Percentiles rank a stretch among this genome's conserved stretches.
These are phyloP conservation scores for Caenorhabditis sp. DNA, from an alignment of 2,888 invertebrate species.

Conservation along the genomic window DNA sequence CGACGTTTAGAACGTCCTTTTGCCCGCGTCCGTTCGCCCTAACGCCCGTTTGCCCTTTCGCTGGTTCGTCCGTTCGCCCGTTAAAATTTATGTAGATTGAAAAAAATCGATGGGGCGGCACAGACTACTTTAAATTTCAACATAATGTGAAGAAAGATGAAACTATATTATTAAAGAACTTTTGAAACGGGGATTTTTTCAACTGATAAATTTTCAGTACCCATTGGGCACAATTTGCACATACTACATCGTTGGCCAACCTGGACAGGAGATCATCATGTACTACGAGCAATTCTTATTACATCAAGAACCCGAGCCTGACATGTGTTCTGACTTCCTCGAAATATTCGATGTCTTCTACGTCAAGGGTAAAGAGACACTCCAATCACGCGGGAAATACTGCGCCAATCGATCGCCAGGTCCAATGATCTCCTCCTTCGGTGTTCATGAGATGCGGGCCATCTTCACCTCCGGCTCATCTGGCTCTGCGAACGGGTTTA, in stretches of 20 bases:
- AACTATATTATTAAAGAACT: too few relatives aligned
- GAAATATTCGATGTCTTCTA: slow-evolving; percentile 66
- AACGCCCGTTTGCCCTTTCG: too few relatives aligned
- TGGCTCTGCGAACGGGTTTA: slow-evolving; percentile 91
- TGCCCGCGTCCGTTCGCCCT: too few relatives aligned
- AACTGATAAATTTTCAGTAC: slow-evolving; percentile 70
- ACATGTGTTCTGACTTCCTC: slow-evolving; percentile 67
- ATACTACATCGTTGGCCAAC: slow-evolving; percentile 72
- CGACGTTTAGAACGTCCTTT: too few relatives aligned
- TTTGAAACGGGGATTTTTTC: too few relatives aligned
- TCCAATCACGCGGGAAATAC: slow-evolving; percentile 76
- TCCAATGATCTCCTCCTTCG: slow-evolving; percentile 89
- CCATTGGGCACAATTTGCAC: slow-evolving; percentile 73
- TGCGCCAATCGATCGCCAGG: slow-evolving; percentile 91
- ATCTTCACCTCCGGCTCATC: slow-evolving; percentile 87
- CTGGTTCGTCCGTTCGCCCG: too few relatives aligned
- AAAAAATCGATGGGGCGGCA: too few relatives aligned
- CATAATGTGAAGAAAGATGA: too few relatives aligned
- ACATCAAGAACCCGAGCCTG: slow-evolving; percentile 37
- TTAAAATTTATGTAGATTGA: too few relatives aligned
- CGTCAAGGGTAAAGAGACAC: slow-evolving; percentile 44
- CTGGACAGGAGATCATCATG: slow-evolving; percentile 65
- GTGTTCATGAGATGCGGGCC: slow-evolving; percentile 86
- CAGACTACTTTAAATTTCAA: too few relatives aligned
- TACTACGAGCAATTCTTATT: slow-evolving; percentile 70